These are phyloP conservation scores for Ammospiza nelsoni DNA, from an alignment of 2,113 vertebrate genomes.

Conservation along the genomic window DNA sequence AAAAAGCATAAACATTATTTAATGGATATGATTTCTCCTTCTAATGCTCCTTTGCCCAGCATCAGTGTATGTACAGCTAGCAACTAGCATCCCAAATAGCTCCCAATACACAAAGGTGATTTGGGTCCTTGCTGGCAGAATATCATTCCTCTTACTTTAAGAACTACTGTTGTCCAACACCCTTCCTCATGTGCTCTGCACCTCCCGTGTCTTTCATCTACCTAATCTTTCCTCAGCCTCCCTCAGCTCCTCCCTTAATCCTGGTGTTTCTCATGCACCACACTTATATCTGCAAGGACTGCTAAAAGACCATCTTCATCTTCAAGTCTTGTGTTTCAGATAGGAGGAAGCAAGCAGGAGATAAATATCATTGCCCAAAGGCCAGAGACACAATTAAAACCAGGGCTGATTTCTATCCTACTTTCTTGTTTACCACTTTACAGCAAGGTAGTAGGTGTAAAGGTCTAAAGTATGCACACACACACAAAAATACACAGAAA, in stretches of 20 bases:
- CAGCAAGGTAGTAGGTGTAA: not conserved
- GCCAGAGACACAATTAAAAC: not conserved
- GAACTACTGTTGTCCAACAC: not conserved
- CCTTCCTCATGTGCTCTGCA: fast-evolving
- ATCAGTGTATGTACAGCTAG: not conserved
- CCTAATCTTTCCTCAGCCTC: not conserved
- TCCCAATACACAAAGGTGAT: not conserved
- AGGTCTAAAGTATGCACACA: not conserved
- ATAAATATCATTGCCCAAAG: not conserved
- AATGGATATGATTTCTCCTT: not conserved
- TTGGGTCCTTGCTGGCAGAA: not conserved
- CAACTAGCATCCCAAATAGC: not conserved
- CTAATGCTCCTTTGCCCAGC: not conserved
- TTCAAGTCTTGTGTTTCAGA: not conserved
- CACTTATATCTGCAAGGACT: not conserved
- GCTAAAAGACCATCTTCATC: not conserved
- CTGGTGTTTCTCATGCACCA: not conserved
- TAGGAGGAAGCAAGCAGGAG: not conserved
- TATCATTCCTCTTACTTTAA: not conserved
- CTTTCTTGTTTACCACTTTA: not conserved
- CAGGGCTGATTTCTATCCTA: not conserved
- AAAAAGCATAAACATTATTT: not conserved
- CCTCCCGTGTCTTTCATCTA: not conserved
- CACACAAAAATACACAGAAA: not conserved
- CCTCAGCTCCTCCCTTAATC: not conserved